A percentile compares a stretch with the other conserved stretches of the same genome.
Evolutionary conservation across 2,888 invertebrate genomes (phyloP).

Genomic region (Harpagoxenus sublaevis): DNA sequence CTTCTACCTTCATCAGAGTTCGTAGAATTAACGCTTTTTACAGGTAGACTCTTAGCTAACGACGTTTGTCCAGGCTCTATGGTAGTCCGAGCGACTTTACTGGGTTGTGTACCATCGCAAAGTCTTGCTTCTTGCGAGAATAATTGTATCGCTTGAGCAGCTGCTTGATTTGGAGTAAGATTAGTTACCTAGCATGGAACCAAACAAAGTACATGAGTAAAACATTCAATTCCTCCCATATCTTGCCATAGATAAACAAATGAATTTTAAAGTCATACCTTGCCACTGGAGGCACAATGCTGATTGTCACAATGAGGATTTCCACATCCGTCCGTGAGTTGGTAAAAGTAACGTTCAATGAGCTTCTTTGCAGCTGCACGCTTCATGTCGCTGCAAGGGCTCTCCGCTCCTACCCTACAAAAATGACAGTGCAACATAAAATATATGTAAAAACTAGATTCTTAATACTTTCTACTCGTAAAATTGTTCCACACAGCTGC

Average conservation of each 20-base stretch:
- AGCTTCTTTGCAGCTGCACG: slow-evolving; percentile 91
- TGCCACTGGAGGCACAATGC: slow-evolving; percentile 96
- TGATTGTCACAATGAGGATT: slow-evolving; percentile 95
- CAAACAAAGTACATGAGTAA: background rate
- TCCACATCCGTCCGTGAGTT: slow-evolving; percentile 96
- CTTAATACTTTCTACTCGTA: background rate
- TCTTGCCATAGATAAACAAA: background rate
- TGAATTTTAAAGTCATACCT: slow-evolving; percentile 87
- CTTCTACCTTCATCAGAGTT: slow-evolving; percentile 83
- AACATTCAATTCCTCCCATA: too few species aligned
- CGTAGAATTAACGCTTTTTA: slow-evolving; percentile 85
- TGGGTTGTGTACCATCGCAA: slow-evolving; percentile 91
- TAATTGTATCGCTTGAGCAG: slow-evolving; percentile 94
- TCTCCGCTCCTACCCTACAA: slow-evolving; percentile 84
- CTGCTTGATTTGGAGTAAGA: slow-evolving; percentile 95
- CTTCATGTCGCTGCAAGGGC: slow-evolving; percentile 87
- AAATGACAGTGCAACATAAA: slow-evolving; percentile 31
- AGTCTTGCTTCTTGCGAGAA: slow-evolving; percentile 94
- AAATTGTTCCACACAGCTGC: background rate
- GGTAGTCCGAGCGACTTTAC: slow-evolving; percentile 91
- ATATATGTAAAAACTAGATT: background rate
- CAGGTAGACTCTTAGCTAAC: slow-evolving; percentile 84
- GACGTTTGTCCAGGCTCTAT: slow-evolving; percentile 84
- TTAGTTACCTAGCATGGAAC: slow-evolving; percentile 88
- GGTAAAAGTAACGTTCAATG: slow-evolving; percentile 97